phyloP scores from a whole-genome alignment of 2,888 invertebrate genomes.

The Hirtodrosophila confusa region DNA sequence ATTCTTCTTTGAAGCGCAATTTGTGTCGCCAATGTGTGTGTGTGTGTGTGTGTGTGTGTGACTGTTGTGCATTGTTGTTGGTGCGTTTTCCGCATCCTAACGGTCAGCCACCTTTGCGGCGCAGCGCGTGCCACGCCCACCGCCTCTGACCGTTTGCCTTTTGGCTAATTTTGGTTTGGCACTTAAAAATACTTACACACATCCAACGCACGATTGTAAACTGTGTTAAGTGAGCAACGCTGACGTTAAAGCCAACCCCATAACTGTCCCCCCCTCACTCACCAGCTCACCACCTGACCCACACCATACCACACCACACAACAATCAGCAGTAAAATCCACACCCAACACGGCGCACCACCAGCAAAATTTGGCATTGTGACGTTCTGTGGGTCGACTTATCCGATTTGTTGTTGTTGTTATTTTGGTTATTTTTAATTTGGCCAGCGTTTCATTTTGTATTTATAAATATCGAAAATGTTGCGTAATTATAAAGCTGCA shows the following conservation, averaged over 20 bases:
- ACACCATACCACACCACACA: conserved; percentile 9
- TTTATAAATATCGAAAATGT: conserved; percentile 17
- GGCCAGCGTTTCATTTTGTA: conserved; percentile 13
- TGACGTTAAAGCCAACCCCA: conserved; percentile 27
- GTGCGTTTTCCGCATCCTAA: conserved; percentile 64
- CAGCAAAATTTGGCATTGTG: conserved; percentile 38
- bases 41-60: conserved; percentile 17
- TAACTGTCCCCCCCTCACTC: not conserved
- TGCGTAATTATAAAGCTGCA: conserved; percentile 41
- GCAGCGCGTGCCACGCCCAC: conserved; percentile 47
- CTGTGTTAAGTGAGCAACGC: conserved; percentile 58
- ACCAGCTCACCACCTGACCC: no score
- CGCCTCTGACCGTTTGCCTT: conserved; percentile 51
- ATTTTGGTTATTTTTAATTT: conserved; percentile 41
- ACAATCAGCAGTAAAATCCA: not conserved
- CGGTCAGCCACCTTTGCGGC: conserved; percentile 60
- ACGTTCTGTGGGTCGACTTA: conserved; percentile 61
- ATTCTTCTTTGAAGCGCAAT: conserved; percentile 17
- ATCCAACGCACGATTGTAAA: conserved; percentile 17
- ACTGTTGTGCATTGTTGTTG: conserved; percentile 22
- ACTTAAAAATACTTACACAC: conserved; percentile 42
- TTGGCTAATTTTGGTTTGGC: conserved; percentile 33
- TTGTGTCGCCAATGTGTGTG: conserved; percentile 24
- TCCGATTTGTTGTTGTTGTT: conserved; percentile 20
- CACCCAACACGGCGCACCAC: conserved; percentile 22